Evolutionary conservation across 2,113 vertebrate species (phyloP), one percentile per base, ranked within the genome.

Genomic region (Sylvia atricapilla): DNA sequence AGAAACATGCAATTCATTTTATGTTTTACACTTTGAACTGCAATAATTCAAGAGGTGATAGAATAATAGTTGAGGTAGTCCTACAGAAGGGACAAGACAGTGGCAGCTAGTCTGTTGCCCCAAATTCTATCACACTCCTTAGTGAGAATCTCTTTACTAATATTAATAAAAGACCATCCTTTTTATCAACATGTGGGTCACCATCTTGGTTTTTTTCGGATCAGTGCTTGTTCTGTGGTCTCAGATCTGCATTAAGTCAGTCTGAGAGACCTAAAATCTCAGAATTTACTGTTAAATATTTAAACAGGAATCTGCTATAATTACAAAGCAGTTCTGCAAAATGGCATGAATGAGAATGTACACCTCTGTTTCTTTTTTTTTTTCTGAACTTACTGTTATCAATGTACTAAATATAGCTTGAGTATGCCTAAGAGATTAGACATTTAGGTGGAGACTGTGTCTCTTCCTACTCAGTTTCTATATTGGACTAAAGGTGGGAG

Each of bases 381-480:
- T 21, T 49, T 33, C 27, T 66, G 39, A 83, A 58, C 8, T 83
- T 49, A 53, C 10, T 50, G 52, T 93, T 85, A 69, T 67, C 72
- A 77, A 46, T 76, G 59, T 43, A 66, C 58, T 94, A 83, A 86
- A 92, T 80, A 90, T 55, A 94, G 86, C 17, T 30, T 78, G 56
- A 67, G 15, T 72, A 47, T 55, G 68, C 33, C 49, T 73, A 63
- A 95, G 56, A 62, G 49, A 76, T 4, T 74, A 41, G 25, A 83
- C 72, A 86, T 73, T 72, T 86, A 59, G 43, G 55, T 74, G 62
- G 58, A 90, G 44, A 60, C 31, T 88, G 9, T 79, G 50, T 47
- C 62, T 94, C 91, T 67, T 95, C 94, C 95, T 70, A 93, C 89
- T 62, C 46, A 2, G 56, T 87, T 96, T 93, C 94, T 94, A 95